Evolutionary conservation across 2,888 invertebrate genomes (phyloP).

Genomic region (Cremastinae sp.): DNA sequence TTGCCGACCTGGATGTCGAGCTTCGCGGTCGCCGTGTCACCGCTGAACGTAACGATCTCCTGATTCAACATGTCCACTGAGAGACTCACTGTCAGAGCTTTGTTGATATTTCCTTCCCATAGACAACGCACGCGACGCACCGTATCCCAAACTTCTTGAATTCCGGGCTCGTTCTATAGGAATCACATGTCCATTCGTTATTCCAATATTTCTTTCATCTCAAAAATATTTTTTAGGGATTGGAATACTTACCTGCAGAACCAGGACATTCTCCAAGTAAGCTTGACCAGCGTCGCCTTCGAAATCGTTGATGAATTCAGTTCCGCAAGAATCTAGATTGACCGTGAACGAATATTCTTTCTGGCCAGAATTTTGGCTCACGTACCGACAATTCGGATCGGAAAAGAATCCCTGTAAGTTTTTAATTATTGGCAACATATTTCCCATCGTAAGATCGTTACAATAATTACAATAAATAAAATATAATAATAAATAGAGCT

Average conservation of each 20-base stretch:
- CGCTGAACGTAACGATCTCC: constrained; percentile 90
- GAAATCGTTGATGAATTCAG: constrained; percentile 89
- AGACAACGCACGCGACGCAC: constrained; percentile 88
- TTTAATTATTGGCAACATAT: not conserved
- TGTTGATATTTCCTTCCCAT: constrained; percentile 91
- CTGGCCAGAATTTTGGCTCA: constrained; percentile 86
- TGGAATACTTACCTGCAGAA: constrained; percentile 81
- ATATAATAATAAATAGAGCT: no score
- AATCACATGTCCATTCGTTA: not conserved
- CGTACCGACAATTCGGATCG: constrained; percentile 87
- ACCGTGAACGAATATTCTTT: constrained; percentile 88
- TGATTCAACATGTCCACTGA: constrained; percentile 90
- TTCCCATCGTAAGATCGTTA: no score
- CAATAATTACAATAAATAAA: no score
- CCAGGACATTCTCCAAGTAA: constrained; percentile 89
- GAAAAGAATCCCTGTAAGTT: constrained; percentile 83
- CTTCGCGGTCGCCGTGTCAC: constrained; percentile 90
- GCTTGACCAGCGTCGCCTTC: constrained; percentile 88
- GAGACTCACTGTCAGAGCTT: constrained; percentile 87
- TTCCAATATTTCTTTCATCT: no score
- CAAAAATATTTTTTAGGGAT: no score
- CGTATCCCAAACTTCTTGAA: constrained; percentile 90
- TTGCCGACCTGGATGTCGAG: constrained; percentile 89
- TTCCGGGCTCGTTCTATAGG: constrained; percentile 87
- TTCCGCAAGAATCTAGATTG: constrained; percentile 88